Percentiles rank a stretch among this genome's conserved stretches.
Evolutionary conservation across 2,888 invertebrate genomes (phyloP).

Genomic region (Eurytoma adleriae): DNA sequence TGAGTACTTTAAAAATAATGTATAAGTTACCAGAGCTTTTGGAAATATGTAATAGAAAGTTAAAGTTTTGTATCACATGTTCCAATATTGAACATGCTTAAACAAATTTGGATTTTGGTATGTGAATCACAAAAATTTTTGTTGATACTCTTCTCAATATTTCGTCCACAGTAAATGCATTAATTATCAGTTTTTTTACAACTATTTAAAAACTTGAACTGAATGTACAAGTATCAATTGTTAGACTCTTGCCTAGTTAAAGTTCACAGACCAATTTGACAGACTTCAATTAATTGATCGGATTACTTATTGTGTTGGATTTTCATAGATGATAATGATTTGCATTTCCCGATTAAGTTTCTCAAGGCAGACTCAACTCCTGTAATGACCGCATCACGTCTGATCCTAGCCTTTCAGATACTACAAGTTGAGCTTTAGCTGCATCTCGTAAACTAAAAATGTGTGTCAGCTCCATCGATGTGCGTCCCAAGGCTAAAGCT

Average conservation of each 20-base stretch:
- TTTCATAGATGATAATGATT: neutral
- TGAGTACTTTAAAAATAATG: neutral
- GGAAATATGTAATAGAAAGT: too few species aligned
- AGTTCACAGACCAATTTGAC: constrained; percentile 8
- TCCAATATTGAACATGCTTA: constrained; percentile 2
- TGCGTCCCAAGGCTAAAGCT: constrained; percentile 90
- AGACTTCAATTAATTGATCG: constrained; percentile 16
- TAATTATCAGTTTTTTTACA: constrained; percentile 34
- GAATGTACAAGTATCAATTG: constrained; percentile 21
- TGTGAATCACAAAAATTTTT: constrained; percentile 26
- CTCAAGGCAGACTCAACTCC: constrained; percentile 55
- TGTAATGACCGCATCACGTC: constrained; percentile 74
- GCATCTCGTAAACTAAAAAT: constrained; percentile 93
- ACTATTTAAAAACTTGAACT: constrained; percentile 27
- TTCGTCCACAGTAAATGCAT: constrained; percentile 39
- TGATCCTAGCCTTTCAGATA: constrained; percentile 86
- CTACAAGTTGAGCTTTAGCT: constrained; percentile 91
- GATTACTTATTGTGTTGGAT: constrained; percentile 24
- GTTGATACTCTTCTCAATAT: neutral
- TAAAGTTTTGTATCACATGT: too few species aligned
- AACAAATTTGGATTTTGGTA: constrained; percentile 30
- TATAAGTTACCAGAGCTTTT: too few species aligned
- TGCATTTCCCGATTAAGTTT: constrained; percentile 6
- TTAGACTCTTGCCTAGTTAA: constrained; percentile 11
- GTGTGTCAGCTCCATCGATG: constrained; percentile 93